These are phyloP conservation scores for Tapirus terrestris DNA, from an alignment of 2,113 vertebrate genomes.

Conservation along the genomic window DNA sequence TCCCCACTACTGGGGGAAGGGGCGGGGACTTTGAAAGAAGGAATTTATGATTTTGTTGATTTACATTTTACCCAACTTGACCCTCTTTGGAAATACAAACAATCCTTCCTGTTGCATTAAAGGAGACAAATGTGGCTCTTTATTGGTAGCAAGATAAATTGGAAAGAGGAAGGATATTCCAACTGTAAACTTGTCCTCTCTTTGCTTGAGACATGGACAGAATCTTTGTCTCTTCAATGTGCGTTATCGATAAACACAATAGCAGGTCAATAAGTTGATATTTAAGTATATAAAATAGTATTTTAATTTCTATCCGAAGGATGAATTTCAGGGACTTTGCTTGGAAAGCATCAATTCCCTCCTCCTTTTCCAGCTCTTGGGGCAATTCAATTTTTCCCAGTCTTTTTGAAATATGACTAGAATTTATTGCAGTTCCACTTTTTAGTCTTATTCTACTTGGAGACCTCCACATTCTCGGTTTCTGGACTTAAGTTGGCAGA, in stretches of 20 bases:
- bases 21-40: not conserved
- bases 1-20: not conserved
- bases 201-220: not conserved
- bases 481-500: not conserved
- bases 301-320: not conserved
- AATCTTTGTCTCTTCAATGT: not conserved
- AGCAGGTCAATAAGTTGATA: not conserved
- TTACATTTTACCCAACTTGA: constrained; percentile 26
- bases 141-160: not conserved
- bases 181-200: not conserved
- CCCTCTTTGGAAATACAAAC: constrained; percentile 29
- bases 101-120: not conserved
- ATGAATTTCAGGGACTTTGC: not conserved
- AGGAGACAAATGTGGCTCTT: constrained; percentile 17
- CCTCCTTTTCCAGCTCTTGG: not conserved
- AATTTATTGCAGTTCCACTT: not conserved
- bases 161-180: not conserved
- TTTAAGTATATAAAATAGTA: not conserved
- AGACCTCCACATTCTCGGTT: not conserved
- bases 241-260: not conserved
- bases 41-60: constrained; percentile 1
- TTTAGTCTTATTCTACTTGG: not conserved
- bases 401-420: not conserved
- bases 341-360: not conserved
- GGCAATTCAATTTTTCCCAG: not conserved